Percentiles rank a stretch among this genome's conserved stretches.
Conservation (phyloP, 2,797 vertebrate genomes). For the Rhinatrema bivittatum region DNA sequence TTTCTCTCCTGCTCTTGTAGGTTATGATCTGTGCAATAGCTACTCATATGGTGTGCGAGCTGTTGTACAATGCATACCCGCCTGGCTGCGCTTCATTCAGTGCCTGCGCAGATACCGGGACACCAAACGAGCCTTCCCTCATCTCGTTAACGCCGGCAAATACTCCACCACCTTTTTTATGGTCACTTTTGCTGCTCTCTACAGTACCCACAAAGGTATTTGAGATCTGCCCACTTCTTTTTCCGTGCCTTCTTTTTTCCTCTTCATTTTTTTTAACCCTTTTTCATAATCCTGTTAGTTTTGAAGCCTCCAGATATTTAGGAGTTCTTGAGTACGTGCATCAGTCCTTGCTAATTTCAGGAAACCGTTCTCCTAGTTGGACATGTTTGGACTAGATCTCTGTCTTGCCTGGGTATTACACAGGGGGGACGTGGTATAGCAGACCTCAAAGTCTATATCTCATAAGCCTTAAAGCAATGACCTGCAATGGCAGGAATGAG, state of each 20-base stretch:
- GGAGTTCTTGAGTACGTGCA: too few relatives aligned
- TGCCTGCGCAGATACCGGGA: slow-evolving; percentile 95
- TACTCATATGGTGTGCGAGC: slow-evolving; percentile 94
- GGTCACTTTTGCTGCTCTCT: slow-evolving; percentile 89
- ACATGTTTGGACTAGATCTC: too few relatives aligned
- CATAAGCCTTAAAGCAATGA: too few relatives aligned
- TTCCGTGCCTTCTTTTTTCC: too few relatives aligned
- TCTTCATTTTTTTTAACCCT: not conserved
- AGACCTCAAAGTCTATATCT: too few relatives aligned
- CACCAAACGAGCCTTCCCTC: slow-evolving; percentile 91
- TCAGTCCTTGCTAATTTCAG: too few relatives aligned
- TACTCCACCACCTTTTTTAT: slow-evolving; percentile 97
- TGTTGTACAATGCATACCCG: slow-evolving; percentile 93
- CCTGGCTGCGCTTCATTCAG: slow-evolving; percentile 96
- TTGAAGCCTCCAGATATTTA: not conserved
- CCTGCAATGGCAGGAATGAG: too few relatives aligned
- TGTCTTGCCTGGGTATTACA: too few relatives aligned
- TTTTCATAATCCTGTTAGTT: not conserved
- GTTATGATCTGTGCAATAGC: slow-evolving; percentile 73
- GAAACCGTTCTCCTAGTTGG: too few relatives aligned
- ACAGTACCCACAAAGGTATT: slow-evolving; percentile 86
- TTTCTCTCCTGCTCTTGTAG: too few relatives aligned
- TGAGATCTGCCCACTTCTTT: not conserved
- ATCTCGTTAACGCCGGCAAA: slow-evolving; percentile 94
- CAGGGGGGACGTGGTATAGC: too few relatives aligned